Evolutionary conservation across 2,888 invertebrate species (phyloP), one percentile per base, ranked within the genome.

Genomic region (Nectonema munidae): DNA sequence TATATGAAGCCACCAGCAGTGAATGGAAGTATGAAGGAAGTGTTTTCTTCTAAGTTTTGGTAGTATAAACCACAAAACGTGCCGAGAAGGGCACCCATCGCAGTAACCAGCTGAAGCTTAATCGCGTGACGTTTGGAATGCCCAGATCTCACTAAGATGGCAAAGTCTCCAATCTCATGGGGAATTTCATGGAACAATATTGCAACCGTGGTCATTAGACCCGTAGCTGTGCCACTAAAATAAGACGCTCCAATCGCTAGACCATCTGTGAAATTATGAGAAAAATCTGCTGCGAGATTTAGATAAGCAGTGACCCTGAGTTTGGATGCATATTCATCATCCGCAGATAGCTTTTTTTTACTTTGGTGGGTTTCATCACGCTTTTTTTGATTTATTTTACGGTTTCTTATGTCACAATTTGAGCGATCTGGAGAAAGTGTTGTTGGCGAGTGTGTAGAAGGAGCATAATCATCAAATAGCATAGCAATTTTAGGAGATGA

Each of bases 121-220:
- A 95, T 89, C 0, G 95, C 95, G 66, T 68, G 47, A 38, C 43
- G 11, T 47, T 74, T 68, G 5, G 72, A 71, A 52, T 81, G 86
- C 17, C 95, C 95, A 34, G 86, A 83, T 55, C 89, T 83, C 40
- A 95, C 69, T 39, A 95, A 65, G 54, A 99, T 89, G 11, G 95
- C 95, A 62, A 83, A 99, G 56, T 95, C 95, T 28, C 95, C 95
- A 52, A 95, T 86, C 61, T 95, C 95, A 61, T 99, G 95, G 21
- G 95, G 95, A 44, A 95, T 74, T 63, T 99, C 95, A 55, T 99
- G 95, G 33, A 99, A 58, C 38, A 99, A 62, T 49, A 99, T 86
- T 2, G 86, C 86, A 25, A 83, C 59, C 18, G 89, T 89, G 13
- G 95, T 95, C 11, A 86, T 64, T 39, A 71, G 63, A 19, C 46